Evolutionary conservation across 2,113 vertebrate genomes (phyloP).

Genomic region (Lepisosteus osseus): DNA sequence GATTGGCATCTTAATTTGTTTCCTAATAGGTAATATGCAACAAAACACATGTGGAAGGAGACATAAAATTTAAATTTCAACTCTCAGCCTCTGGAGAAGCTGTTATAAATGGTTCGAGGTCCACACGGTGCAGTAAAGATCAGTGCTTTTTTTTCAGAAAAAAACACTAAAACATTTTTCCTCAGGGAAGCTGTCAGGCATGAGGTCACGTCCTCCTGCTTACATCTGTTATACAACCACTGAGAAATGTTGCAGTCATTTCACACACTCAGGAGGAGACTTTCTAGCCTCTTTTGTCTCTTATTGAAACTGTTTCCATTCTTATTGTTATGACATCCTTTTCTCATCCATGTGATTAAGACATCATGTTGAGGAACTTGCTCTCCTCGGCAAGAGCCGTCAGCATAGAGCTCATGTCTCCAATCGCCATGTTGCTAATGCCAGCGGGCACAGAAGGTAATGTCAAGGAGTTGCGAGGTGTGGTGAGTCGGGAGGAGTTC

Average conservation of each 20-base stretch:
- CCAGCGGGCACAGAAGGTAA: constrained; percentile 84
- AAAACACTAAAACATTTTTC: constrained; percentile 24
- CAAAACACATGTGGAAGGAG: constrained; percentile 12
- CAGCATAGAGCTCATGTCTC: constrained; percentile 98
- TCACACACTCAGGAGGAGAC: constrained; percentile 42
- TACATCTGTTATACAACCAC: constrained; percentile 9
- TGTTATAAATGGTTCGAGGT: constrained; percentile 4
- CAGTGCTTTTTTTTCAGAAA: constrained; percentile 14
- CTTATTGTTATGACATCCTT: no score
- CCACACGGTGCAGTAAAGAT: neutral
- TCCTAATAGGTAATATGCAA: constrained; percentile 8
- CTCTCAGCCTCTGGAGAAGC: neutral
- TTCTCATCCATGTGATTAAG: constrained; percentile 57
- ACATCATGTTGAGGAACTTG: constrained; percentile 96
- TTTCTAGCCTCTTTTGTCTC: constrained; percentile 13
- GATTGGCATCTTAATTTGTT: constrained; percentile 12
- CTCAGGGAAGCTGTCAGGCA: constrained; percentile 11
- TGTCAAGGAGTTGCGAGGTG: constrained; percentile 90
- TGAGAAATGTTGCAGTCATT: constrained; percentile 18
- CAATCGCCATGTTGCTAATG: constrained; percentile 97
- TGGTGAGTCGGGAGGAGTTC: constrained; percentile 94
- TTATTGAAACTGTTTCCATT: no score
- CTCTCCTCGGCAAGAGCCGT: constrained; percentile 93
- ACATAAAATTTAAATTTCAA: neutral
- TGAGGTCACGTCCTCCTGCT: constrained; percentile 5